phyloP scores from a whole-genome alignment of 2,797 vertebrate genomes.

The Austrolebias charrua region DNA sequence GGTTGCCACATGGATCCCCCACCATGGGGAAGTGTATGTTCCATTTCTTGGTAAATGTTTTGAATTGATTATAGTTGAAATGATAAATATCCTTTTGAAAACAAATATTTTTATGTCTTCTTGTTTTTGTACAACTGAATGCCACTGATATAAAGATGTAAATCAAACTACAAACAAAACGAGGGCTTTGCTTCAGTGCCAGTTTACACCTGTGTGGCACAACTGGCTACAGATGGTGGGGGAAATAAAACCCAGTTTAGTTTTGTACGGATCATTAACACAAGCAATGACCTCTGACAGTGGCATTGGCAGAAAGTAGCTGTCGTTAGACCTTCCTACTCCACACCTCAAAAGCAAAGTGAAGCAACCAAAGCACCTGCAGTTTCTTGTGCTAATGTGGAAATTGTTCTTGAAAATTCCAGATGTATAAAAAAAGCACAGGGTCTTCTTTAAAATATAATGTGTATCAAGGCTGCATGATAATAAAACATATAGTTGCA shows the following conservation, averaged over 20 bases:
- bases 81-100: too few species aligned
- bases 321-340: conserved; percentile 30
- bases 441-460: too few species aligned
- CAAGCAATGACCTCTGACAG: conserved; percentile 56
- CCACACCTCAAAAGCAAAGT: conserved; percentile 36
- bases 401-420: not conserved
- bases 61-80: too few species aligned
- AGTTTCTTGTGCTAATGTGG: not conserved
- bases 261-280: conserved; percentile 67
- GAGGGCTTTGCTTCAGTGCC: conserved; percentile 23
- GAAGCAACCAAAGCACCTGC: conserved; percentile 9
- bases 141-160: conserved; percentile 2
- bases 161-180: conserved; percentile 45
- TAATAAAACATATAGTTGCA: too few species aligned
- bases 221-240: conserved; percentile 61
- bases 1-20: too few species aligned
- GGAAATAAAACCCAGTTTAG: conserved; percentile 59
- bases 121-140: too few species aligned
- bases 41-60: too few species aligned
- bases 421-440: too few species aligned
- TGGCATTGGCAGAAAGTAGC: conserved; percentile 26
- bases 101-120: too few species aligned
- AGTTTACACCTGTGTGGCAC: conserved; percentile 36
- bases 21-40: too few species aligned
- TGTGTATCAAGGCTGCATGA: not conserved